Base-by-base conservation (phyloP, 2,113 vertebrate species). In the Dicaeum eximium region DNA sequence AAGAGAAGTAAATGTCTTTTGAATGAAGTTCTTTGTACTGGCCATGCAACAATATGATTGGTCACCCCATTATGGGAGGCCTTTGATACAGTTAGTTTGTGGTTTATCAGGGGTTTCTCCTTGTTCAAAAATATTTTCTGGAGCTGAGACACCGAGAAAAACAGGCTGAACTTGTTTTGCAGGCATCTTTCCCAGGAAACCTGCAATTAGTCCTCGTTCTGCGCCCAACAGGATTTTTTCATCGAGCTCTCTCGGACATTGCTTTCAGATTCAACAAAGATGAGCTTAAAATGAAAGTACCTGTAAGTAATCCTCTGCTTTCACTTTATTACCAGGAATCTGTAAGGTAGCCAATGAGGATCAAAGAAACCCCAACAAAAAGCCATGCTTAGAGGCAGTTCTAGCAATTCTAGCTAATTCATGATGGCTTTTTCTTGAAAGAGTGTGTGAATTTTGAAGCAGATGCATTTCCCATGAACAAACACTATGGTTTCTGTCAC, bases 211-310 rank as follows among this genome's bases (percentile, higher is more conserved):
- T 99, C 78, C 98, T 99, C 7, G 98, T 99, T 70, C 97, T 99
- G 91, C 98, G 99, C 85, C 99, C 99, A 58, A 98, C 99, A 22
- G 98, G 98, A 28, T 97, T 99, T 79, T 97, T 99, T 81, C 99
- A 99, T 96, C 98, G 99, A 47, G 96, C 99, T 2, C 98, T 99
- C 81, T 99, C 99, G 0, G 99, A 99, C 96, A 98, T 99, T 95
- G 98, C 99, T 62, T 99, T 99, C 97, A 99, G 98, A 95, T 98
- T 99, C 96, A 99, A 98, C 97, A 99, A 98, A 97, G 99, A 99
- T 99, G 99, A 99, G 88, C 98, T 99, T 98, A 99, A 99, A 98
- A 99, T 99, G 99, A 99, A 99, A 98, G 99, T 99, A 92, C 99
- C 99, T 97, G 99, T 99, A 96, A 92, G 99, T 98, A 82, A 57